Percentiles rank a stretch among this genome's conserved stretches.
phyloP scores from a whole-genome alignment of 2,888 invertebrate genomes.

The Spilarctia lutea region DNA sequence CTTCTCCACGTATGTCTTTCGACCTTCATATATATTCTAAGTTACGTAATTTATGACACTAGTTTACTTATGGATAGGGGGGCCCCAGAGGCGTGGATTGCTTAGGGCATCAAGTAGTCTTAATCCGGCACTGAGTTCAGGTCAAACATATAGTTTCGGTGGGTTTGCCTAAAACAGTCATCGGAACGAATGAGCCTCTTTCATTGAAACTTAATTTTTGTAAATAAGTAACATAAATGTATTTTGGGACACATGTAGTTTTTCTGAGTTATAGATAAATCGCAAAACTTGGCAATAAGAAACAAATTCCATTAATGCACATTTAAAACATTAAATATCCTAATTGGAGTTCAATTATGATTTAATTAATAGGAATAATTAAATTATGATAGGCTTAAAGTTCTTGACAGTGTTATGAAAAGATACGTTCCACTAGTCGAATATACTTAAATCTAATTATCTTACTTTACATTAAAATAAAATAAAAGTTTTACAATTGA shows the following conservation, averaged over 20 bases:
- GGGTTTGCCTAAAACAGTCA: not conserved
- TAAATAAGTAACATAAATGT: not conserved
- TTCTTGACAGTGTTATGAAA: too few species aligned
- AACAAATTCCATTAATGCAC: not conserved
- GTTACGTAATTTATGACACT: too few species aligned
- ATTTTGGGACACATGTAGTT: not conserved
- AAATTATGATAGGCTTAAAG: too few species aligned
- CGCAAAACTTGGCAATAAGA: not conserved
- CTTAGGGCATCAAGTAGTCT: too few species aligned
- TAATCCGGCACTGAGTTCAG: too few species aligned
- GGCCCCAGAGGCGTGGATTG: too few species aligned
- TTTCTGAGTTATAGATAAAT: not conserved
- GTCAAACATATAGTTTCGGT: too few species aligned
- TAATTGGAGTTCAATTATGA: not conserved
- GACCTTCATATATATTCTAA: too few species aligned
- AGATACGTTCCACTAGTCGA: too few species aligned
- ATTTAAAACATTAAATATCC: not conserved
- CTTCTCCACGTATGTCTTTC: too few species aligned
- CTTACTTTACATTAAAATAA: not conserved
- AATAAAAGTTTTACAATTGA: not conserved
- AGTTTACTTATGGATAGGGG: too few species aligned
- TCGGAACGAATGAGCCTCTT: not conserved
- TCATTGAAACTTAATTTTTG: not conserved
- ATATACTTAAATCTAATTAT: not conserved
- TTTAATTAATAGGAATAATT: too few species aligned